These are phyloP conservation scores for Torymus aiolomorphi DNA, from an alignment of 2,888 invertebrate species.

Conservation along the genomic window DNA sequence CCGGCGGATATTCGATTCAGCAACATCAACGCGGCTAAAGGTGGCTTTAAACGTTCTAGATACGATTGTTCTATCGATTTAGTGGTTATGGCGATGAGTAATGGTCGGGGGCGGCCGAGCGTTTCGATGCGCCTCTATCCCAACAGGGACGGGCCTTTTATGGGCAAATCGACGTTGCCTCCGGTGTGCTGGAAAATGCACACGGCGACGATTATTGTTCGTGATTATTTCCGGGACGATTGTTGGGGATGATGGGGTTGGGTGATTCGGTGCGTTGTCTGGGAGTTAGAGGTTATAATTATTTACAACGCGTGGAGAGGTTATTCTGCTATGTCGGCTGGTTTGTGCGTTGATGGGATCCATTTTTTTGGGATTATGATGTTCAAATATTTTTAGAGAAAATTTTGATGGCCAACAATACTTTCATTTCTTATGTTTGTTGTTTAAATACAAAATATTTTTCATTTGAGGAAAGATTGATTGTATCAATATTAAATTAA, in stretches of 20 bases:
- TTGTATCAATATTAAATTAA: too few species aligned
- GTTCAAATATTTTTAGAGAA: too few species aligned
- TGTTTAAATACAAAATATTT: too few species aligned
- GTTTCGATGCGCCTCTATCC: not conserved
- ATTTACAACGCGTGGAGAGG: constrained; percentile 3
- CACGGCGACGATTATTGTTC: not conserved
- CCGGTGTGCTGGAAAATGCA: constrained; percentile 36
- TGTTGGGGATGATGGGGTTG: too few species aligned
- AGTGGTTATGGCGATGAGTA: too few species aligned
- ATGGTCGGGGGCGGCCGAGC: too few species aligned
- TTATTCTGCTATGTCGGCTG: constrained; percentile 7
- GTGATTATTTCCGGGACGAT: too few species aligned
- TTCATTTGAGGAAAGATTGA: too few species aligned
- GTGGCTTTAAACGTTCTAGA: constrained; percentile 76
- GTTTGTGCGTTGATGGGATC: not conserved
- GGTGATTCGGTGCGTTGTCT: not conserved
- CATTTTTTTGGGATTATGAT: too few species aligned
- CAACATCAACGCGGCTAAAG: constrained; percentile 98
- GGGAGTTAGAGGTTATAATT: not conserved
- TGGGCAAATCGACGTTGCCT: constrained; percentile 45
- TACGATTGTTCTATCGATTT: too few species aligned
- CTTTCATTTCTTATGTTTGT: too few species aligned
- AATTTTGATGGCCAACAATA: too few species aligned
- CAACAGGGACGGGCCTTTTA: constrained; percentile 49
- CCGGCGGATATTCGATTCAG: constrained; percentile 95